Conservation (phyloP, 1,140 invertebrate species). For the Zaprionus davidi region DNA sequence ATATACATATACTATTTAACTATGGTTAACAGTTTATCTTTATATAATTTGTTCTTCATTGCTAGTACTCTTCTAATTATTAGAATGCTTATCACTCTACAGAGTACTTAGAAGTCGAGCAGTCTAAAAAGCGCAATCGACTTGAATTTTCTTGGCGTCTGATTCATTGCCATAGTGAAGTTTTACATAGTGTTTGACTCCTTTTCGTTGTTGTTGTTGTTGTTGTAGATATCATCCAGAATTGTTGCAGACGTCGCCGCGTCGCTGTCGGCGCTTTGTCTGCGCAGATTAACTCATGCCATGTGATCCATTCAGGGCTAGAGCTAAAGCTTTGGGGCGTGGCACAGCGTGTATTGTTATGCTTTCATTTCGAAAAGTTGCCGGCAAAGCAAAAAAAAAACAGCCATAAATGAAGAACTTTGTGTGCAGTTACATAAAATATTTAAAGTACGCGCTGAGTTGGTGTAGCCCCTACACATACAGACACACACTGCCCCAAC, state of each 20-base stretch:
- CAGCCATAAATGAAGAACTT: slow-evolving; percentile 58
- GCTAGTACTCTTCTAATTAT: not conserved
- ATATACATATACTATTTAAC: not conserved
- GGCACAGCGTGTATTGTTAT: slow-evolving; percentile 40
- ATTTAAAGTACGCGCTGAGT: slow-evolving; percentile 65
- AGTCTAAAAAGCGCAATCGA: not conserved
- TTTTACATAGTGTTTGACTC: slow-evolving; percentile 55
- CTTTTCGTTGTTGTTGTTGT: slow-evolving; percentile 30
- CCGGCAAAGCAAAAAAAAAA: slow-evolving; percentile 51
- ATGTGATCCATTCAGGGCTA: slow-evolving; percentile 61
- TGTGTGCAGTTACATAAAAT: slow-evolving; percentile 70
- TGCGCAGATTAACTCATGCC: slow-evolving; percentile 70
- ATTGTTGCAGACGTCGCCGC: slow-evolving; percentile 64
- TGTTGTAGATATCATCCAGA: slow-evolving; percentile 57
- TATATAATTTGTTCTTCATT: not conserved
- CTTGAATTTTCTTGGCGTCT: slow-evolving; percentile 42
- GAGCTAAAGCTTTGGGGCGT: slow-evolving; percentile 41
- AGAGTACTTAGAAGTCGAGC: slow-evolving; percentile 6
- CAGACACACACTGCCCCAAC: slow-evolving; percentile 22
- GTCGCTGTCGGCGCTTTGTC: slow-evolving; percentile 72
- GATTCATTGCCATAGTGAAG: slow-evolving; percentile 76
- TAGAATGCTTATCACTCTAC: no score
- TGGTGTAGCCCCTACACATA: slow-evolving; percentile 35
- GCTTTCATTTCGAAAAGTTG: slow-evolving; percentile 68
- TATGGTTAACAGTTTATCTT: not conserved